A percentile compares a stretch with the other conserved stretches of the same genome.
Evolutionary conservation across 2,888 invertebrate species (phyloP).

Genomic region (Timema cristinae): DNA sequence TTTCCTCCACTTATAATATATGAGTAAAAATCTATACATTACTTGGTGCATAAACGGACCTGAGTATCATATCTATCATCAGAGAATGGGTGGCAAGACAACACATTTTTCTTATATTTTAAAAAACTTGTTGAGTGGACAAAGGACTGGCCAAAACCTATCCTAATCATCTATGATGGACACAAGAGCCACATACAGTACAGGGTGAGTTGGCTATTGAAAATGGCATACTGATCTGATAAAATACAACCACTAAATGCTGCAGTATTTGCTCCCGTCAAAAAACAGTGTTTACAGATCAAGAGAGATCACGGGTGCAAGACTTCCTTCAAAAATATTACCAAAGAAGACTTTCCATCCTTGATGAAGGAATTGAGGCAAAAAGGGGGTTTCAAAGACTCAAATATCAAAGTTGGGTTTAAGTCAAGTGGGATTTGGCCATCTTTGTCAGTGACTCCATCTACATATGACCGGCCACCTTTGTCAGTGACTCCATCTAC

Average conservation of each 20-base stretch:
- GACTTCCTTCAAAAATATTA: not conserved
- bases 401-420: slow-evolving; percentile 1
- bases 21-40: slow-evolving; percentile 1
- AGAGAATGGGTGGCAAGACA: slow-evolving; percentile 6
- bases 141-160: slow-evolving; percentile 9
- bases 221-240: slow-evolving; percentile 4
- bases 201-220: slow-evolving; percentile 5
- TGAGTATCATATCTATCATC: slow-evolving; percentile 6
- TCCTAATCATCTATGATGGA: slow-evolving; percentile 7
- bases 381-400: slow-evolving; percentile 1
- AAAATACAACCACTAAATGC: slow-evolving; percentile 1
- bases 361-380: not conserved
- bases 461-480: too few species aligned
- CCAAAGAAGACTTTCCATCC: not conserved
- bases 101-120: not conserved
- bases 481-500: too few species aligned
- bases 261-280: slow-evolving; percentile 11
- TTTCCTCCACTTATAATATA: not conserved
- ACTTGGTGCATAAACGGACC: slow-evolving; percentile 6
- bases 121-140: slow-evolving; percentile 6
- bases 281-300: not conserved
- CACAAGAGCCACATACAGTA: slow-evolving; percentile 13
- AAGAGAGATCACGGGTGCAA: not conserved
- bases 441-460: too few species aligned
- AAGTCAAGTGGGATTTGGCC: not conserved